A percentile compares a stretch with the other conserved stretches of the same genome.
Conservation (phyloP, 1,140 invertebrate genomes). For the Drosophila jambulina region DNA sequence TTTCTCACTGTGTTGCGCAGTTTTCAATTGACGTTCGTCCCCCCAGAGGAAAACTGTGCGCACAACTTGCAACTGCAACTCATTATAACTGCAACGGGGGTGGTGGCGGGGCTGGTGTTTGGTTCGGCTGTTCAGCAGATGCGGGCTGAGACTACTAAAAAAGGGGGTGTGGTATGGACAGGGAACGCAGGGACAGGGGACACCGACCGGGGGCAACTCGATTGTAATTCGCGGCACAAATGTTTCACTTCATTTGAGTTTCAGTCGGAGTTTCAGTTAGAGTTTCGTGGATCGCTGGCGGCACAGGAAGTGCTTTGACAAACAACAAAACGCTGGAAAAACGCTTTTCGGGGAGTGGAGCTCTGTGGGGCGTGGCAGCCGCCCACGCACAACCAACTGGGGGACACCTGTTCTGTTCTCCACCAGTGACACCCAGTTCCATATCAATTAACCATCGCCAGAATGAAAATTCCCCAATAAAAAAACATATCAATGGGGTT, state of each 20-base stretch:
- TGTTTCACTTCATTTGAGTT: slow-evolving; percentile 81
- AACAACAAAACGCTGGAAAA: slow-evolving; percentile 47
- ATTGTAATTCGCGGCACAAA: slow-evolving; percentile 82
- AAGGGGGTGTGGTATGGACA: slow-evolving; percentile 1
- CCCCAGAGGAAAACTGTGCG: slow-evolving; percentile 59
- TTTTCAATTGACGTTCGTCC: slow-evolving; percentile 63
- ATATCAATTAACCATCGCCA: slow-evolving; percentile 50
- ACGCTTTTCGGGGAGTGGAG: slow-evolving; percentile 51
- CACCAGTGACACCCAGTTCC: slow-evolving; percentile 25
- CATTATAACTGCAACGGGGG: slow-evolving; percentile 68
- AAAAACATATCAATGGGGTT: slow-evolving; percentile 32
- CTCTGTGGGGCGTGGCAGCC: slow-evolving; percentile 23
- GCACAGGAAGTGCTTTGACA: slow-evolving; percentile 73
- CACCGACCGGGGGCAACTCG: slow-evolving; percentile 38
- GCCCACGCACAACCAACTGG: slow-evolving; percentile 26
- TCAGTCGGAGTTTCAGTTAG: slow-evolving; percentile 9
- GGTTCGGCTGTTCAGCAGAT: slow-evolving; percentile 49
- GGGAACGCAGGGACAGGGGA: background rate
- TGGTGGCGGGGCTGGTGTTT: slow-evolving; percentile 4
- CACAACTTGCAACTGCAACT: slow-evolving; percentile 80
- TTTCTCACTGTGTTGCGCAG: slow-evolving; percentile 32
- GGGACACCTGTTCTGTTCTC: slow-evolving; percentile 58
- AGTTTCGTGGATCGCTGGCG: slow-evolving; percentile 57
- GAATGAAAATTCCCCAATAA: slow-evolving; percentile 1
- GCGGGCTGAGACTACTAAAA: slow-evolving; percentile 43